These are phyloP conservation scores for Lophotis ruficrista DNA, from an alignment of 2,113 vertebrate species.

Conservation along the genomic window DNA sequence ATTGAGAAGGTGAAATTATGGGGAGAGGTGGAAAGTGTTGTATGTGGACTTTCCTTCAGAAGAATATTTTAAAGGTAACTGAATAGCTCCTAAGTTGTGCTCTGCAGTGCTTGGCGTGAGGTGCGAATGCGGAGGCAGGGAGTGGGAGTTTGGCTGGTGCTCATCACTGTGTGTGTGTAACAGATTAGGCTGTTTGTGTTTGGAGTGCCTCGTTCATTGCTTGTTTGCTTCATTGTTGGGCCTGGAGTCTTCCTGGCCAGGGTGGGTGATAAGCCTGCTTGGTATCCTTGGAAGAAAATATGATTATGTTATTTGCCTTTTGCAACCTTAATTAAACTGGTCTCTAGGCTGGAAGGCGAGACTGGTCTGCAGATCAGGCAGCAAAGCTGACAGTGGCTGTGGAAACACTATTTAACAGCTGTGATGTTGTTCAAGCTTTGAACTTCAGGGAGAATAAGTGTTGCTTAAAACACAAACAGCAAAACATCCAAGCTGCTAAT, in stretches of 20 bases:
- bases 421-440: conserved; percentile 47
- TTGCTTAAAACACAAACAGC: background rate
- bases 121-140: background rate
- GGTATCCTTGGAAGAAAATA: conserved; percentile 56
- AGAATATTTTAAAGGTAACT: background rate
- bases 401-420: conserved; percentile 60
- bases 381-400: conserved; percentile 61
- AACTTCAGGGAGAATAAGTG: background rate
- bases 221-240: conserved; percentile 40
- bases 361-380: conserved; percentile 36
- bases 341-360: conserved; percentile 24
- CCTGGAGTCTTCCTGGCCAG: conserved; percentile 44
- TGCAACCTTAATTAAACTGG: conserved; percentile 56
- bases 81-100: background rate
- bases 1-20: background rate
- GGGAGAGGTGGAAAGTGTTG: background rate
- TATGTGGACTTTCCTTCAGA: background rate
- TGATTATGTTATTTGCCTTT: conserved; percentile 66
- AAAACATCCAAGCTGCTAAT: conserved; percentile 20
- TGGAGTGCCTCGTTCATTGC: background rate
- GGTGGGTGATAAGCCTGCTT: conserved; percentile 51
- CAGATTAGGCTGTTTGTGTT: conserved; percentile 27
- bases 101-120: background rate
- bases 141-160: background rate
- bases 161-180: background rate